A percentile compares a stretch with the other conserved stretches of the same genome.
Conservation (phyloP, 2,797 vertebrate genomes). For the Odontamblyopus lacepedii region DNA sequence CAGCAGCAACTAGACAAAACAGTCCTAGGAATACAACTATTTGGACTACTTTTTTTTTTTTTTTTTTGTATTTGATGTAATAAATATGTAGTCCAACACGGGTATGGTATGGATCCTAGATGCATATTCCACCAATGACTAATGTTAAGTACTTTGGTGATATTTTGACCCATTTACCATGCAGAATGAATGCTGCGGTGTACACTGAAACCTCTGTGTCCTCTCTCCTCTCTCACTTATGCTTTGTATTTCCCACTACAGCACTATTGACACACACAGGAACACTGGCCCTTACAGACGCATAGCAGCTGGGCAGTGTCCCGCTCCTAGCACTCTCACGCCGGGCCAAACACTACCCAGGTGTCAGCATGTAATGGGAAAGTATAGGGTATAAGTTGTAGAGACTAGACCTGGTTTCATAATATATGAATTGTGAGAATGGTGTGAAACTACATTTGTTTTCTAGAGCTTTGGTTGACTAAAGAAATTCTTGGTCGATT, state of each 20-base stretch:
- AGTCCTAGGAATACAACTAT: too few relatives aligned
- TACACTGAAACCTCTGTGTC: constrained; percentile 49
- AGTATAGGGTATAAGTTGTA: background rate
- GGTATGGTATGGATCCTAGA: too few relatives aligned
- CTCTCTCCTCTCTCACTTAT: constrained; percentile 69
- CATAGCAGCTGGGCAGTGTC: constrained; percentile 17
- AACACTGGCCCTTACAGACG: constrained; percentile 17
- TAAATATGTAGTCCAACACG: too few relatives aligned
- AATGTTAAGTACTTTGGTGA: background rate
- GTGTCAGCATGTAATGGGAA: constrained; percentile 58
- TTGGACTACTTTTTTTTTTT: too few relatives aligned
- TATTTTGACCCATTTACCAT: background rate
- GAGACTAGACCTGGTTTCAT: background rate
- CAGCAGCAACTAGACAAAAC: too few relatives aligned
- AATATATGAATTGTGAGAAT: background rate
- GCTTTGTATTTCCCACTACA: constrained; percentile 78
- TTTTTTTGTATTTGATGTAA: too few relatives aligned
- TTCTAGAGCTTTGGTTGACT: too few relatives aligned
- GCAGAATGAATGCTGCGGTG: constrained; percentile 1
- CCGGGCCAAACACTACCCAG: constrained; percentile 53
- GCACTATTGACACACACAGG: constrained; percentile 61
- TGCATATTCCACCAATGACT: background rate
- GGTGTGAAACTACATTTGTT: background rate
- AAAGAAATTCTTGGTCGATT: too few relatives aligned
- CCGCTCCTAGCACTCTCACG: constrained; percentile 25